Evolutionary conservation across 2,888 invertebrate species (phyloP), one percentile per base, ranked within the genome.

Genomic region (Herminia tarsipennalis): DNA sequence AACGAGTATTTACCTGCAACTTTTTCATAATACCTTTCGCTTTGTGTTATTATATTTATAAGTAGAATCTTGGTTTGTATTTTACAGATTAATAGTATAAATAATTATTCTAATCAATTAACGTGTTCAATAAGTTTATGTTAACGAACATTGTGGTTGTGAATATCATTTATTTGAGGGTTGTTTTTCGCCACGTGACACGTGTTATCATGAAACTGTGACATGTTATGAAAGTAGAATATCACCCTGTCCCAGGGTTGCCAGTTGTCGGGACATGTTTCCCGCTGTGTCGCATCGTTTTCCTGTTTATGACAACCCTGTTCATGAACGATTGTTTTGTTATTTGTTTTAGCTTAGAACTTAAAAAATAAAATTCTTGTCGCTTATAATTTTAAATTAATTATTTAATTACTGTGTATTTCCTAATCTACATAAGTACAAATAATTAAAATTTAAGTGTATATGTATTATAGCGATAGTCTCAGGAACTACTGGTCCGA

Each of bases 241-340:
- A 65, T 61, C 53, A 50, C 59, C 36, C 42, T 33, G 28, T 47
- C 51, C 59, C 60, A 77, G 77, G 80, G 76, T 43, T 79, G 68
- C 52, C 63, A 60, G 46, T 39, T 53, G 59, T 57, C 58, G 56
- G 38, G 59, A 55, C 39, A 39, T 17, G 29, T 58, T 52, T 64
- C 78, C 78, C 72, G 75, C 70, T 70, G 77, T 62, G 67, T 64
- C 42, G 54, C 42, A 16, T 39, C 16, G 57, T 50, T 56, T 62
- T 71, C 68, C 78, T 86, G 85, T 46, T 66, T 68, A 61, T 84
- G 86, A 85, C 86, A 84, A 65, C 83, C 78, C 76, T 80, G 76
- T 68, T 75, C 66, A 66, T 64, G 68, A 73, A 81, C 76, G 73
- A 70, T 59, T 54, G 56, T 66, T 68, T 70, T 72, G 70, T 67